A percentile compares a stretch with the other conserved stretches of the same genome.
Evolutionary conservation across 2,888 invertebrate genomes (phyloP).

Genomic region (Chouioia cunea): DNA sequence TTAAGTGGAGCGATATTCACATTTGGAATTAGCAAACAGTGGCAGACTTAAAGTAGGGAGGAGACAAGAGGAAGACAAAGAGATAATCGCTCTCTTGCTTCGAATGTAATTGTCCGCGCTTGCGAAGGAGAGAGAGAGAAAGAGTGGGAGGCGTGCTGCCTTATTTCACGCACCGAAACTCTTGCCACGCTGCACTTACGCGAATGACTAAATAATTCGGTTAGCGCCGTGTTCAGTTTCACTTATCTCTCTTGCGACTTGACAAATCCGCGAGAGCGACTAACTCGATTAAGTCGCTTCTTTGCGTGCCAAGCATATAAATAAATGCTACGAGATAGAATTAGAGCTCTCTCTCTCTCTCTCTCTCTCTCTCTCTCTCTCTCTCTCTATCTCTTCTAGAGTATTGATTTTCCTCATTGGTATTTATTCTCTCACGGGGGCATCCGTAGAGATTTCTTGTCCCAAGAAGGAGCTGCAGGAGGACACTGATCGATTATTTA

Average conservation of each 20-base stretch:
- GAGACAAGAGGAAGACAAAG: too few relatives aligned
- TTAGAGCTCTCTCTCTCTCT: not conserved
- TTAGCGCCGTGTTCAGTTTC: constrained; percentile 38
- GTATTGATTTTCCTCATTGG: constrained; percentile 41
- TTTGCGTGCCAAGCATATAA: constrained; percentile 7
- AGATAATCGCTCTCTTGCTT: too few relatives aligned
- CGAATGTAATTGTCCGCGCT: too few relatives aligned
- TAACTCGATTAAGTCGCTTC: constrained; percentile 28
- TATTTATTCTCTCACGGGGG: constrained; percentile 24
- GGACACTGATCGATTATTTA: constrained; percentile 31
- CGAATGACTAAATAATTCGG: constrained; percentile 36
- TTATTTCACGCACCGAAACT: not conserved
- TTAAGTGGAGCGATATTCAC: too few relatives aligned
- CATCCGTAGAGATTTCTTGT: not conserved
- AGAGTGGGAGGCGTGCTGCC: too few relatives aligned
- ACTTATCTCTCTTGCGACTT: constrained; percentile 19
- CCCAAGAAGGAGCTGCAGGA: not conserved
- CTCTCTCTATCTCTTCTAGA: too few relatives aligned
- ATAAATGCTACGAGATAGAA: not conserved
- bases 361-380: too few relatives aligned
- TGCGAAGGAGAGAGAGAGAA: too few relatives aligned
- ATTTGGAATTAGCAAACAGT: too few relatives aligned
- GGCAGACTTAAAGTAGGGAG: too few relatives aligned
- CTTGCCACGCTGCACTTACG: constrained; percentile 12
- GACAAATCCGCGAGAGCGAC: constrained; percentile 20